Evolutionary conservation across 2,797 vertebrate species (phyloP), one percentile per base, ranked within the genome.

Genomic region (Danio choprae): DNA sequence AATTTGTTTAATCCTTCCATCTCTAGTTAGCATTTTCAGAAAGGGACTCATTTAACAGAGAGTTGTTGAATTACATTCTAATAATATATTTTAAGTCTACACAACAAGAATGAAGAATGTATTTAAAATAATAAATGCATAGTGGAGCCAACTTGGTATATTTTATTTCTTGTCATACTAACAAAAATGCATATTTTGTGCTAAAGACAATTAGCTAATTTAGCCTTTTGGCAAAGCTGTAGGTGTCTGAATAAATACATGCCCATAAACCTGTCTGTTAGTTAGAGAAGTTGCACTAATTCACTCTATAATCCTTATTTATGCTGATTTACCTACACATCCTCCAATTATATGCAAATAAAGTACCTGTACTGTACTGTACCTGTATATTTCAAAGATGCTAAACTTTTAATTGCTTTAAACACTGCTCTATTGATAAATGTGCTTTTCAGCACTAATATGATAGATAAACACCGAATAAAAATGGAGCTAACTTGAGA

Each of bases 391-490:
- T 77, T 81, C 18, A 89, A 90, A 89, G 88, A 64, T 58, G 77
- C 58, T 77, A 87, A 89, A 90, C 86, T 87, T 91, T 87, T 85
- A 87, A 89, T 84, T 87, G 74, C 86, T 87, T 86, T 55, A 79
- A 83, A 75, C 67, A 62, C 3, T 55, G 70, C 78, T 71, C 67
- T 60, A 63, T 62, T 79, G 65, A 69, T 81, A 87, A 82, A 76
- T 88, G 62, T 81, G 80, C 76, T 74, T 74, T 90, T 85, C 83
- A 89, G 64, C 72, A 76, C 38, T 20, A 63, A 67, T 84, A 86
- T 77, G 83, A 93, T 91, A 86, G 80, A 60, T 75, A 63, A 79
- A 77, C 80, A 51, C 84, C 82, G 86, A 87, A 91, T 89, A 89
- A n/a, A n/a, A n/a, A n/a, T n/a, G n/a, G n/a, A n/a, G n/a, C n/a